Base-by-base conservation (phyloP, 1,140 invertebrate genomes). In the Eriosoma lanigerum region DNA sequence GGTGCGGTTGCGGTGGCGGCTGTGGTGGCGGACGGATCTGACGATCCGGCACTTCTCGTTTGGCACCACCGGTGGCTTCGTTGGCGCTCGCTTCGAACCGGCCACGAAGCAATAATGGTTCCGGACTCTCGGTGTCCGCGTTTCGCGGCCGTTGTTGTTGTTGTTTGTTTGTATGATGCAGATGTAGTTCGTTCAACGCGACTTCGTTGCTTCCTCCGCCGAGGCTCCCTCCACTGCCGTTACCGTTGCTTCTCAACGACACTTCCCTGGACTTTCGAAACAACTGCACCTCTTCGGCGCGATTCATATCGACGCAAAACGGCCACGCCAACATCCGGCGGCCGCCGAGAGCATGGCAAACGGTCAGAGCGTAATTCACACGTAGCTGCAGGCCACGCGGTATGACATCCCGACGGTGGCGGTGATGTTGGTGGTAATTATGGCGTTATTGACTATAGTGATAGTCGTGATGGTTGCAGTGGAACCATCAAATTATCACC, bases 261-360 rank as follows among this genome's bases (percentile, higher is more conserved):
- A 68, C 85, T 83, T 89, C 89, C 38, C 89, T 86, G 76, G 89
- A 89, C 83, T 89, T 89, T 72, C 89, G 85, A 82, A 89, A 90
- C 58, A 90, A 84, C 75, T 87, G 88, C 82, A 90, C 89, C 84
- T 90, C 89, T 84, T 90, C 89, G 62, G 87, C 89, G 29, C 89
- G 88, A 85, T 90, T 90, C 89, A 90, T 90, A 32, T 58, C 56
- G 56, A 60, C 75, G 24, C 75, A 60, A 46, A 78, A 78, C 56
- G 54, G 75, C 68, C 75, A 78, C 75, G 56, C 75, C 75, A 78
- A 78, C 75, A 78, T 78, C 21, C 75, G 75, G 75, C 24, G 75
- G 75, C 54, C 75, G 75, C 38, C 21, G 75, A 29, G 75, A 56
- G 38, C 75, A 78, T 78, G 75, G 29, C 52, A 19, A 24, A 32